These are phyloP conservation scores for Synchiropus splendidus DNA, from an alignment of 2,113 vertebrate genomes.

Conservation along the genomic window DNA sequence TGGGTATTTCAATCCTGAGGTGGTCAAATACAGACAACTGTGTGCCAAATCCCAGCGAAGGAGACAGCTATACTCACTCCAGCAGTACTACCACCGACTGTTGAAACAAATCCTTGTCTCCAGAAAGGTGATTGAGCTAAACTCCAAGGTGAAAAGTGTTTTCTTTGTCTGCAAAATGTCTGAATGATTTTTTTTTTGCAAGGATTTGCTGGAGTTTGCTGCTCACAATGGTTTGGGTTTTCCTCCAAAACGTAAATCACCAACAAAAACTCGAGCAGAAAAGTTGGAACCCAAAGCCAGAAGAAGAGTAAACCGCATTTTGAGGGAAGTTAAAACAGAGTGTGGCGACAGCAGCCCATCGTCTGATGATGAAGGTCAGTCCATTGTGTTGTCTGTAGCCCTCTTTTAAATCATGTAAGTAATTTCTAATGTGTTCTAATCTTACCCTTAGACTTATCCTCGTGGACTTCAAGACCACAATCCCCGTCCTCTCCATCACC, in stretches of 20 bases:
- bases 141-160: background rate
- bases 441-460: slow-evolving; percentile 70
- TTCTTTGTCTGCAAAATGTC: background rate
- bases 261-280: slow-evolving; percentile 62
- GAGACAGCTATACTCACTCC: slow-evolving; percentile 78
- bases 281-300: slow-evolving; percentile 77
- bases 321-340: slow-evolving; percentile 87
- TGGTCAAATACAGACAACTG: slow-evolving; percentile 90
- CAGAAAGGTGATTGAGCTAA: slow-evolving; percentile 72
- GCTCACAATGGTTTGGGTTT: slow-evolving; percentile 77
- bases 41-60: slow-evolving; percentile 91
- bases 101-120: slow-evolving; percentile 91
- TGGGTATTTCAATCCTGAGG: slow-evolving; percentile 92
- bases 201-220: slow-evolving; percentile 86
- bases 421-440: background rate
- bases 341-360: slow-evolving; percentile 86
- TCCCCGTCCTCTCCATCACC: slow-evolving; percentile 73
- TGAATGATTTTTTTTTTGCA: slow-evolving; percentile 3
- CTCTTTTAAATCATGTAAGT: background rate
- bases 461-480: slow-evolving; percentile 76
- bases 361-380: slow-evolving; percentile 90
- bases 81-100: slow-evolving; percentile 90
- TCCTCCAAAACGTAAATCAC: slow-evolving; percentile 64
- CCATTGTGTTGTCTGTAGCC: background rate
- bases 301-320: slow-evolving; percentile 78